Percentiles rank a stretch among this genome's conserved stretches.
These are phyloP conservation scores for Alfaro cultratus DNA, from an alignment of 2,797 vertebrate genomes.

Conservation along the genomic window DNA sequence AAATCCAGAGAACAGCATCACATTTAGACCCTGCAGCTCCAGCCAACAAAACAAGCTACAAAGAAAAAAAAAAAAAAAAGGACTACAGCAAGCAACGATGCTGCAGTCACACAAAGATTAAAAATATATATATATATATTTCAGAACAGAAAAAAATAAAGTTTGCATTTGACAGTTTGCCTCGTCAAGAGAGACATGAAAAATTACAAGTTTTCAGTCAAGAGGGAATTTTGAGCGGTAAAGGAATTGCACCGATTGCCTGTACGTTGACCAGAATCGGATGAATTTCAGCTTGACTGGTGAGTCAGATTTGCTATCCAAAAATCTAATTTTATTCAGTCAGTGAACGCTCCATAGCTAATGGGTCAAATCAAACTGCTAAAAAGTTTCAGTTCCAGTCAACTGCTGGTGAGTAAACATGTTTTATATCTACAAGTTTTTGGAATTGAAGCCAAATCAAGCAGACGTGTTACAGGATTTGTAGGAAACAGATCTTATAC, in stretches of 20 bases:
- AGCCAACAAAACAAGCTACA: background rate
- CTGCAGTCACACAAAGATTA: background rate
- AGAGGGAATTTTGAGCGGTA: background rate
- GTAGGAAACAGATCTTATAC: background rate
- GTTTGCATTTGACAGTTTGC: background rate
- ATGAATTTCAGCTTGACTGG: background rate
- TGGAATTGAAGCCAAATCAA: background rate
- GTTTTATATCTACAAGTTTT: background rate
- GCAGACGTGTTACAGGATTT: background rate
- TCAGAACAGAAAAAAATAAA: background rate
- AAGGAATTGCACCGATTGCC: background rate
- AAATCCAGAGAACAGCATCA: conserved; percentile 53
- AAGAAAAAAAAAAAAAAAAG: background rate
- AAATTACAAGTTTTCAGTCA: background rate
- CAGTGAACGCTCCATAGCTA: background rate
- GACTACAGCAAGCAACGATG: background rate
- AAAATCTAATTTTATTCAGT: background rate
- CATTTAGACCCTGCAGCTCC: conserved; percentile 15
- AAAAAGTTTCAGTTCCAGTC: background rate
- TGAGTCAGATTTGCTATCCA: background rate
- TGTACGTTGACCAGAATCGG: background rate
- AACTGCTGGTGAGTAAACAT: background rate
- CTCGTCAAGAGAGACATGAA: background rate
- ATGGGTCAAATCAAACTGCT: background rate
- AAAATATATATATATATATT: no score